phyloP scores from a whole-genome alignment of 1,140 invertebrate genomes.

The Acromyrmex heyeri region DNA sequence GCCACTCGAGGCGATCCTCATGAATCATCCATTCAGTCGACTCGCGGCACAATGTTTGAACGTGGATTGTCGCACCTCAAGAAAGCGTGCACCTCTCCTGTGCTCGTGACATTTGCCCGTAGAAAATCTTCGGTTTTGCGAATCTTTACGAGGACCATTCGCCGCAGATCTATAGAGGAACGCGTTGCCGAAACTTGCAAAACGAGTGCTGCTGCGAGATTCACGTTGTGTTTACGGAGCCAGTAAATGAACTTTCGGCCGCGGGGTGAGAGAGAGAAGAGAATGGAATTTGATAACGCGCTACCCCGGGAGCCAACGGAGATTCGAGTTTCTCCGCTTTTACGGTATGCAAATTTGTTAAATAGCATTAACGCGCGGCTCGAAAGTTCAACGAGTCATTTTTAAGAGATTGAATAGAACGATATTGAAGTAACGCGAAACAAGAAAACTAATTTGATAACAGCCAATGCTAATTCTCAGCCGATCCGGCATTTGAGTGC shows the following conservation, averaged over 20 bases:
- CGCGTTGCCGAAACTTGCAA: conserved; percentile 58
- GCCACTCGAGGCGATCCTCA: conserved; percentile 71
- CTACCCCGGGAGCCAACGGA: conserved; percentile 2
- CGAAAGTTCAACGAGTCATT: conserved; percentile 27
- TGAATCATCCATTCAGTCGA: conserved; percentile 81
- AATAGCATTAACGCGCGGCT: conserved; percentile 27
- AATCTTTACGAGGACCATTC: conserved; percentile 27
- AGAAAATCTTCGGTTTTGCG: conserved; percentile 75
- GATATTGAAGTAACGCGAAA: conserved; percentile 13
- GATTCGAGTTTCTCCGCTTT: conserved; percentile 36
- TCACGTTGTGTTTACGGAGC: conserved; percentile 29
- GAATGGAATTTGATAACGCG: conserved; percentile 40
- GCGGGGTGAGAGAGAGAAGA: not conserved
- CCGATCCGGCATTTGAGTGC: not conserved
- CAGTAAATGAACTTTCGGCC: conserved; percentile 40
- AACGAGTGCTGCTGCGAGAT: conserved; percentile 23
- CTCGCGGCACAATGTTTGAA: conserved; percentile 79
- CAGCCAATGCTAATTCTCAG: not conserved
- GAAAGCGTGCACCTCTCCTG: conserved; percentile 69
- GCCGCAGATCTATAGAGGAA: conserved; percentile 58
- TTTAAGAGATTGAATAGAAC: conserved; percentile 23
- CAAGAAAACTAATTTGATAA: conserved; percentile 35
- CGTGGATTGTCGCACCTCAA: conserved; percentile 73
- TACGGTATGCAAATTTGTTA: conserved; percentile 29
- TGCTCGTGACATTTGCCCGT: conserved; percentile 71